phyloP scores from a whole-genome alignment of 2,888 invertebrate species.

The Nyleta sp. region DNA sequence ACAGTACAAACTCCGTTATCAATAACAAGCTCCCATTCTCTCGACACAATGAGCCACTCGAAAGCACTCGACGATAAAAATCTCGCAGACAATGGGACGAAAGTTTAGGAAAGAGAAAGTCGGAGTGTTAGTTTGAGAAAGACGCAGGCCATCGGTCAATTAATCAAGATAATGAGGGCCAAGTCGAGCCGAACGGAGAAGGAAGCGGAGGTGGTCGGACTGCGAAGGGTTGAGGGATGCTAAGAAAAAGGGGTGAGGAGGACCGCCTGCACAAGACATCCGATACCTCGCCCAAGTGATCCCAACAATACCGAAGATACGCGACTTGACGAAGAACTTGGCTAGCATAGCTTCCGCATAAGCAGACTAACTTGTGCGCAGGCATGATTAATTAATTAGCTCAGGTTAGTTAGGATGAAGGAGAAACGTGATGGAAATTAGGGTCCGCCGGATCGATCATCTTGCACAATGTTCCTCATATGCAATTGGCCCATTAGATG shows the following conservation, averaged over 20 bases:
- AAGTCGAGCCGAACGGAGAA: slow-evolving; percentile 72
- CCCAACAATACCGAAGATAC: slow-evolving; percentile 81
- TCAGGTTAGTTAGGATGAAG: slow-evolving; percentile 77
- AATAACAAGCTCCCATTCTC: no score
- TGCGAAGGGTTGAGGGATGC: slow-evolving; percentile 61
- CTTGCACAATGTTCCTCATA: slow-evolving; percentile 54
- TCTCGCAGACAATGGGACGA: slow-evolving; percentile 22
- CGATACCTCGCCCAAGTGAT: slow-evolving; percentile 79
- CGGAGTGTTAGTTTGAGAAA: slow-evolving; percentile 64
- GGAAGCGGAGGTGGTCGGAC: slow-evolving; percentile 57
- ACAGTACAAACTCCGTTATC: no score
- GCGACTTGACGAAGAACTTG: slow-evolving; percentile 81
- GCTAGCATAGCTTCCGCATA: slow-evolving; percentile 76
- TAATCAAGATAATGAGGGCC: slow-evolving; percentile 82
- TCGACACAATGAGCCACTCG: not conserved
- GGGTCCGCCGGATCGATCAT: slow-evolving; percentile 64
- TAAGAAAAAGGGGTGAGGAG: slow-evolving; percentile 68
- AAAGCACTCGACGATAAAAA: slow-evolving; percentile 27
- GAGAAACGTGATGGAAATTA: slow-evolving; percentile 65
- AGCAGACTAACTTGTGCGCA: slow-evolving; percentile 77
- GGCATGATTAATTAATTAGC: slow-evolving; percentile 82
- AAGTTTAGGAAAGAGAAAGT: slow-evolving; percentile 36
- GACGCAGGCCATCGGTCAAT: slow-evolving; percentile 80
- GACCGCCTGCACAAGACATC: slow-evolving; percentile 80
- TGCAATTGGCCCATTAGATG: slow-evolving; percentile 62